phyloP scores from a whole-genome alignment of 2,797 vertebrate genomes.

The Serranus cabrilla region DNA sequence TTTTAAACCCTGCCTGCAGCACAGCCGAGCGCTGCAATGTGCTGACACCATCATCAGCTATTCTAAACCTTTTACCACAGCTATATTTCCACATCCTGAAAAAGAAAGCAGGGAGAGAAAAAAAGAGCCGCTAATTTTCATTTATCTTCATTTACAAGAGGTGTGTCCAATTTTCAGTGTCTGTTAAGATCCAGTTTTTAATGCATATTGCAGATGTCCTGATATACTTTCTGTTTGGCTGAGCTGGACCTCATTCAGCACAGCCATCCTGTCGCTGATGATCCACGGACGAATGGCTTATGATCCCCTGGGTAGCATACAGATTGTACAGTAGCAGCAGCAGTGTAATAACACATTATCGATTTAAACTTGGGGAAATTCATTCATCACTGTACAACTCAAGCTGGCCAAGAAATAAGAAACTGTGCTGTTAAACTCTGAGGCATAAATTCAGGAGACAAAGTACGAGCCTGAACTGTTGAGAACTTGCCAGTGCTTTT shows the following conservation, averaged over 20 bases:
- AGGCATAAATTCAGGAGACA: constrained; percentile 32
- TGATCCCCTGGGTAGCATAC: constrained; percentile 65
- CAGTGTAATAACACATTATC: constrained; percentile 69
- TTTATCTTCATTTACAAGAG: constrained; percentile 36
- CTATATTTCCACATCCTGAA: constrained; percentile 58
- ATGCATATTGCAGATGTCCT: constrained; percentile 8
- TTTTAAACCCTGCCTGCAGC: constrained; percentile 78
- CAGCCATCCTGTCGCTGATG: constrained; percentile 47
- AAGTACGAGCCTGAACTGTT: constrained; percentile 8
- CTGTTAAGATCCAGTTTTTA: constrained; percentile 3
- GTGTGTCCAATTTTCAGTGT: constrained; percentile 17
- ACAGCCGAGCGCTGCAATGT: constrained; percentile 77
- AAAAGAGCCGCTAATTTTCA: constrained; percentile 30
- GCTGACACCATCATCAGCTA: constrained; percentile 81
- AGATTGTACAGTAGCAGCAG: constrained; percentile 64
- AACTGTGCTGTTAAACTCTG: constrained; percentile 26
- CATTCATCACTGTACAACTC: constrained; percentile 57
- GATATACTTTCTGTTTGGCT: constrained; percentile 15
- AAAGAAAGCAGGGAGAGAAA: constrained; percentile 16
- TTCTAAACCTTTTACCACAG: constrained; percentile 75
- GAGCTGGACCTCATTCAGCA: constrained; percentile 37
- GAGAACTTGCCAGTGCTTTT: constrained; percentile 20
- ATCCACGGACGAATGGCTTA: constrained; percentile 59
- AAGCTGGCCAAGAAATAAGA: constrained; percentile 32
- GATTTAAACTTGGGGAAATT: constrained; percentile 68